Conservation (phyloP, 2,888 invertebrate genomes). For the Heliconius cydno region DNA sequence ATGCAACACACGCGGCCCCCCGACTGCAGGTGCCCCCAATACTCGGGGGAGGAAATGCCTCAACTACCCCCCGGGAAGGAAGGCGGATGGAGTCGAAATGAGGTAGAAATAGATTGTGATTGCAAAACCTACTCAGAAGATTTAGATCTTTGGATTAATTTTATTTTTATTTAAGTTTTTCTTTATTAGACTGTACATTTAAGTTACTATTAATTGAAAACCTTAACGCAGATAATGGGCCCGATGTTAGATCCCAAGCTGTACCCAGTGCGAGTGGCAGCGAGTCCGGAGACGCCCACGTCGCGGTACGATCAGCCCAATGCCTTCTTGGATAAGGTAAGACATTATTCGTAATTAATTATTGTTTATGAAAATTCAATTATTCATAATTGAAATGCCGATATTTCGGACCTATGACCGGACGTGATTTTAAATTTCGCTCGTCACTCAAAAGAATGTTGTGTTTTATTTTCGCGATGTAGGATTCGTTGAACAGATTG, state of each 20-base stretch:
- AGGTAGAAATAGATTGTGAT: slow-evolving; percentile 56
- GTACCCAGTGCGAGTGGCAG: slow-evolving; percentile 82
- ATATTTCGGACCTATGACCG: too few relatives aligned
- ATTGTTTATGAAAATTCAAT: too few relatives aligned
- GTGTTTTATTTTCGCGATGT: too few relatives aligned
- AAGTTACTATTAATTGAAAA: not conserved
- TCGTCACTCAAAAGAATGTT: too few relatives aligned
- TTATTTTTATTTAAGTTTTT: not conserved
- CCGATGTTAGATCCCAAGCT: slow-evolving; percentile 85
- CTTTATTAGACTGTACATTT: not conserved
- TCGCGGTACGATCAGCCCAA: slow-evolving; percentile 84
- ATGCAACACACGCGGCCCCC: slow-evolving; percentile 71
- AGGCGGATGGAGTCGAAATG: slow-evolving; percentile 74
- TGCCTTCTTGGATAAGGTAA: slow-evolving; percentile 84
- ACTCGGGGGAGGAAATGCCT: slow-evolving; percentile 66
- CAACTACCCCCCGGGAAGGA: slow-evolving; percentile 70
- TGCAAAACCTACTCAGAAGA: too few relatives aligned
- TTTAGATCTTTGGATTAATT: too few relatives aligned
- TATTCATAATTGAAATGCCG: too few relatives aligned
- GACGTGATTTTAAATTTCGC: too few relatives aligned
- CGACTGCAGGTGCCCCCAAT: slow-evolving; percentile 75
- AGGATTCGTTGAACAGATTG: too few relatives aligned
- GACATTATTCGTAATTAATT: not conserved
- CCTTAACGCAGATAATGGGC: slow-evolving; percentile 80
- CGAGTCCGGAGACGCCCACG: slow-evolving; percentile 81